Evolutionary conservation across 2,113 vertebrate genomes (phyloP), one percentile per base, ranked within the genome.

Genomic region (Odontesthes bonariensis): DNA sequence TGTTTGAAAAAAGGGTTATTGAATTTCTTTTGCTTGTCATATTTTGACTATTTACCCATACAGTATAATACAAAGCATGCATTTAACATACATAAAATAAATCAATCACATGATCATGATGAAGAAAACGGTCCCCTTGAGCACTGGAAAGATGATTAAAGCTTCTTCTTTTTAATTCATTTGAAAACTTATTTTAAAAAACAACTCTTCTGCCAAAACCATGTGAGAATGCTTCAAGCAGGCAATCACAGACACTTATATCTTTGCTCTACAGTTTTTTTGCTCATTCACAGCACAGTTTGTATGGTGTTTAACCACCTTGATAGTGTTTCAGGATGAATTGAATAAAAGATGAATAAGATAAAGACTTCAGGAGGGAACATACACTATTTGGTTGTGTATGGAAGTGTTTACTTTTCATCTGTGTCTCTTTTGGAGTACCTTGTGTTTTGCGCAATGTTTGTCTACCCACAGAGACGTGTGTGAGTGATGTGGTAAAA

Each of bases 401-500:
- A 75, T 54, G 75, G 75, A 81, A 68, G 31, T 68, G 71, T 79
- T 38, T 61, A 59, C 56, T 72, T 86, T 81, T 88, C 80, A 80
- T 70, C 80, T 57, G 59, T 46, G 51, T 75, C 77, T 84, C 78
- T 73, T 81, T 74, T 55, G 73, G 82, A 77, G 79, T 60, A 10
- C 73, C 51, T 73, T 60, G 35, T 84, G 80, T 81, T 77, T 73
- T 27, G 57, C 65, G 57, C 69, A 56, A 69, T 68, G 74, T 80
- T 83, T 80, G 49, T 69, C 73, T 77, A 55, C 75, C 84, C 79
- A 69, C 88, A 87, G 73, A 76, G 69, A 67, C 71, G 73, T 69
- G 60, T 81, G 53, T 66, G 72, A 66, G 60, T 85, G 78, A 88
- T 91, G 89, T 91, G 89, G 89, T 89, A 23, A 68, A 54, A 69